phyloP scores from a whole-genome alignment of 2,888 invertebrate genomes.

The Dolichopus griseipennis region DNA sequence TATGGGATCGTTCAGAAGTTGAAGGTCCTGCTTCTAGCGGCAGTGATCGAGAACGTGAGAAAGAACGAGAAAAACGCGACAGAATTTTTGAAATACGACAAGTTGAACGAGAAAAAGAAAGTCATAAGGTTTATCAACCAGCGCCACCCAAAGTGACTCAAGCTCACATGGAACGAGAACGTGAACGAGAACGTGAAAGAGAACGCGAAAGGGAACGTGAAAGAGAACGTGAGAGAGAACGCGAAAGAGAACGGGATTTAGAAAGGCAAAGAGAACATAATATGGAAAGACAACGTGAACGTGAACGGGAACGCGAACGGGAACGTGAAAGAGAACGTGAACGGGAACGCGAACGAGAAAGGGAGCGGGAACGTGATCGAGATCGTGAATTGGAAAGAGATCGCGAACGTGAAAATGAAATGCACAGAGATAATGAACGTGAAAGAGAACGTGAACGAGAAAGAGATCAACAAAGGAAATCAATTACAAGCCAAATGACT shows the following conservation, averaged over 20 bases:
- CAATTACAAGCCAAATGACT: slow-evolving; percentile 16
- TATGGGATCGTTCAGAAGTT: slow-evolving; percentile 43
- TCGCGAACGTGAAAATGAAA: background rate
- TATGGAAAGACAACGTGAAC: slow-evolving; percentile 15
- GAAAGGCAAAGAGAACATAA: slow-evolving; percentile 15
- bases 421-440: background rate
- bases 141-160: slow-evolving; percentile 35
- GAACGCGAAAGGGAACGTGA: slow-evolving; percentile 21
- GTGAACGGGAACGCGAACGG: slow-evolving; percentile 15
- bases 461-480: background rate
- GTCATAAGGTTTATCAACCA: slow-evolving; percentile 44
- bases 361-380: background rate
- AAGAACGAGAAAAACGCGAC: slow-evolving; percentile 42
- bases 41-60: slow-evolving; percentile 42
- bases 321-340: background rate
- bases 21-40: slow-evolving; percentile 43
- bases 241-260: slow-evolving; percentile 20
- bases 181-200: slow-evolving; percentile 15
- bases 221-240: slow-evolving; percentile 18
- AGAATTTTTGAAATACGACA: slow-evolving; percentile 42
- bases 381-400: slow-evolving; percentile 2
- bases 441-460: background rate
- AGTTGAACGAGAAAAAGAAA: slow-evolving; percentile 43
- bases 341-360: background rate
- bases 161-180: slow-evolving; percentile 27